Conservation (phyloP, 1,140 invertebrate species). For the Hesperophylax magnus region DNA sequence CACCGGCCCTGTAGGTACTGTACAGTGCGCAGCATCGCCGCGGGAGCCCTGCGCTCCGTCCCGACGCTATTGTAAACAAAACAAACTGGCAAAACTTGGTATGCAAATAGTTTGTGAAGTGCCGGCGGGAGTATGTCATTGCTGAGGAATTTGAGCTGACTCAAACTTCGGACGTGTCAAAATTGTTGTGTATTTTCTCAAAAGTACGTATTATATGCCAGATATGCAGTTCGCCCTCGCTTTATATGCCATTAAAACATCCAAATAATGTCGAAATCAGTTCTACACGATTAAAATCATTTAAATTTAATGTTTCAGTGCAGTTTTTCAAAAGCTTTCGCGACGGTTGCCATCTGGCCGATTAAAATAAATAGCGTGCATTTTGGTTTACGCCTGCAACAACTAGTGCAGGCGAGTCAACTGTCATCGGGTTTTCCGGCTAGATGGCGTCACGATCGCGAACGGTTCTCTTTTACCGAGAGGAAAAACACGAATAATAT, state of each 20-base stretch:
- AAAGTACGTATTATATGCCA: background rate
- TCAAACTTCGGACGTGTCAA: slow-evolving; percentile 2
- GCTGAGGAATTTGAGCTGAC: slow-evolving; percentile 1
- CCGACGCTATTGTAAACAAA: slow-evolving; percentile 43
- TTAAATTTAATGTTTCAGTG: too few species aligned
- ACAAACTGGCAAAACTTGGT: slow-evolving; percentile 18
- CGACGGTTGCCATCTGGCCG: too few species aligned
- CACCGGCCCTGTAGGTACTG: too few species aligned
- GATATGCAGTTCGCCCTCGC: too few species aligned
- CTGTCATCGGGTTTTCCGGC: background rate
- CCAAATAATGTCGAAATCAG: too few species aligned
- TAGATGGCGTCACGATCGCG: slow-evolving; percentile 5
- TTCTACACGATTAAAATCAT: too few species aligned
- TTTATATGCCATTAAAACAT: too few species aligned
- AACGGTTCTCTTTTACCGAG: background rate
- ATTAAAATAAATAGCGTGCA: too few species aligned
- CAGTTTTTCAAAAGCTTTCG: too few species aligned
- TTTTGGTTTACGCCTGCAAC: too few species aligned
- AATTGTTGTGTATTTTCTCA: slow-evolving; percentile 2
- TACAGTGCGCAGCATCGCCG: background rate
- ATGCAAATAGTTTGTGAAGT: slow-evolving; percentile 9
- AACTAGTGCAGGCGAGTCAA: too few species aligned
- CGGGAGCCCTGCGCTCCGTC: background rate
- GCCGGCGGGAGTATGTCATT: slow-evolving; percentile 13
- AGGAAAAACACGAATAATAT: background rate